A percentile compares a stretch with the other conserved stretches of the same genome.
Conservation (phyloP, 2,113 vertebrate species). For the Pavo muticus region DNA sequence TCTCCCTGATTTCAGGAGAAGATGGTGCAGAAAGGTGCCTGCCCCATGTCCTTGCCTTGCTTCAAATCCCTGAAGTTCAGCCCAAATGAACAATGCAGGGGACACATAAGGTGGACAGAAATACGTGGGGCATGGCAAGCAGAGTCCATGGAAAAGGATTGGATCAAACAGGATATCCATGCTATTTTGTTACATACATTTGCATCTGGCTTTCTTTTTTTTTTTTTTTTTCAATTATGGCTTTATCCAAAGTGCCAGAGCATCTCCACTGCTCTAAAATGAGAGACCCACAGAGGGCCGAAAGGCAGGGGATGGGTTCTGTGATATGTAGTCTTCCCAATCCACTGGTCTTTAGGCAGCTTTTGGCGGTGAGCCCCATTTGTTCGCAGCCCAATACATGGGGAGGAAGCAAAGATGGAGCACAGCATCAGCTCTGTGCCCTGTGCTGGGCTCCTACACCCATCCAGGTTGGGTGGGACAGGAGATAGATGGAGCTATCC, state of each 20-base stretch:
- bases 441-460: background rate
- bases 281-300: rapidly evolving
- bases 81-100: background rate
- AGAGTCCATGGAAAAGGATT: background rate
- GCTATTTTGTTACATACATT: background rate
- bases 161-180: rapidly evolving
- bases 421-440: background rate
- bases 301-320: too few species aligned
- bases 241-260: background rate
- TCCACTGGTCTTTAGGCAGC: background rate
- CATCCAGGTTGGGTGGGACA: background rate
- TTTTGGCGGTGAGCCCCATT: background rate
- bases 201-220: rapidly evolving
- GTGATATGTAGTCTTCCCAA: background rate
- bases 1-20: background rate
- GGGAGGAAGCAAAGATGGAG: background rate
- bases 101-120: background rate
- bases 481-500: background rate
- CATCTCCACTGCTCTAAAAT: background rate
- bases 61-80: background rate
- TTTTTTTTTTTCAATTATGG: background rate
- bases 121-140: background rate
- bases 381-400: background rate
- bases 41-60: background rate
- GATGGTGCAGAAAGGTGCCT: background rate